A percentile compares a stretch with the other conserved stretches of the same genome.
phyloP scores from a whole-genome alignment of 92 coral and sea anemone genomes.

The Phenganax marumi region DNA sequence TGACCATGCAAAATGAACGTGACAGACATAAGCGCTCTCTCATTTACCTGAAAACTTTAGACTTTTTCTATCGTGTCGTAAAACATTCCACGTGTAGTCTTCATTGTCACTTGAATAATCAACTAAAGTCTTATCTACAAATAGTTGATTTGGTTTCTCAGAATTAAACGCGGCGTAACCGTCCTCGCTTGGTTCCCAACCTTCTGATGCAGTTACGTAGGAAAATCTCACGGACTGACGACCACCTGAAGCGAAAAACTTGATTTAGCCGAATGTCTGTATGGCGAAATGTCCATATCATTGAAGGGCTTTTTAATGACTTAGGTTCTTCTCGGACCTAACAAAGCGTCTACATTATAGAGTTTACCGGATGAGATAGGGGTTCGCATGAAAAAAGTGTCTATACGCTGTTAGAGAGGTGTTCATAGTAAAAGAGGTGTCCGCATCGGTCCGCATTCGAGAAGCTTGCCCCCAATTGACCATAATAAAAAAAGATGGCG shows the following conservation, averaged over 20 bases:
- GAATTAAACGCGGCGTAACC: slow-evolving; percentile 91
- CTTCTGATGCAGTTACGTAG: slow-evolving; percentile 72
- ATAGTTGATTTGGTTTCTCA: slow-evolving; percentile 70
- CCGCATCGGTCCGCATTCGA: too few species aligned
- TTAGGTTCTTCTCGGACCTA: too few species aligned
- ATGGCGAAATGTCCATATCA: not conserved
- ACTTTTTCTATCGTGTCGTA: slow-evolving; percentile 70
- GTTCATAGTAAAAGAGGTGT: too few species aligned
- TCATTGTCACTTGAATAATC: slow-evolving; percentile 71
- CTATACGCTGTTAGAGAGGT: too few species aligned
- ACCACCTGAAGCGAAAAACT: slow-evolving; percentile 48
- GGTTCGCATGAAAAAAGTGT: too few species aligned
- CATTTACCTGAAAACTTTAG: slow-evolving; percentile 57
- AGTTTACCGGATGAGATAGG: too few species aligned
- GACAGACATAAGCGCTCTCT: not conserved
- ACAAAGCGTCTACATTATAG: too few species aligned
- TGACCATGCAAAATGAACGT: too few species aligned
- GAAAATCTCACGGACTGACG: slow-evolving; percentile 91
- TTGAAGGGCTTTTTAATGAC: not conserved
- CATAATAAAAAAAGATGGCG: too few species aligned
- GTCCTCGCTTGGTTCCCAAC: slow-evolving; percentile 91
- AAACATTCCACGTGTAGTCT: slow-evolving; percentile 95
- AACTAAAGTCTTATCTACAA: slow-evolving; percentile 73
- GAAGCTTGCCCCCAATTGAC: too few species aligned
- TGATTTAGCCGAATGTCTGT: not conserved